A percentile compares a stretch with the other conserved stretches of the same genome.
Evolutionary conservation across 2,113 vertebrate species (phyloP).

Genomic region (Platysteira castanea): DNA sequence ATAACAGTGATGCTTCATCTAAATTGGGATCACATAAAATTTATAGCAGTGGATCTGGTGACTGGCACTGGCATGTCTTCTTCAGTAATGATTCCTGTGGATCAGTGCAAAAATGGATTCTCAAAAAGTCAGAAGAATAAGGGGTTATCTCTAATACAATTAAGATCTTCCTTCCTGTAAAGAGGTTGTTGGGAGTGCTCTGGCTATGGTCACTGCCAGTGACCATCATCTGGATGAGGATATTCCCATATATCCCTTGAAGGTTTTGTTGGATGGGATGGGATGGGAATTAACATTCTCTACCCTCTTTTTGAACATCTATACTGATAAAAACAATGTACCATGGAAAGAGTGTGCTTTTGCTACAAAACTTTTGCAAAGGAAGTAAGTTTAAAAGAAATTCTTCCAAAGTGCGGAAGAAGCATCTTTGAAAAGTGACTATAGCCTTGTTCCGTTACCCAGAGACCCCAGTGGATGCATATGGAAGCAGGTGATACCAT

Average conservation of each 20-base stretch:
- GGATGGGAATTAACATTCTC: background rate
- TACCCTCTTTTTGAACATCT: background rate
- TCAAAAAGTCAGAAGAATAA: background rate
- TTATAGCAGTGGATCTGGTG: background rate
- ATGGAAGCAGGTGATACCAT: background rate
- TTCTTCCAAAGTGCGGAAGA: background rate
- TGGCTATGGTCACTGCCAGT: background rate
- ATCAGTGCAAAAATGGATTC: background rate
- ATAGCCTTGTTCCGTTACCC: background rate
- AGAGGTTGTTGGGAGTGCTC: background rate
- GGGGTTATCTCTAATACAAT: background rate
- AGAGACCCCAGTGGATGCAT: background rate
- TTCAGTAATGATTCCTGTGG: background rate
- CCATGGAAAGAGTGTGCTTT: background rate
- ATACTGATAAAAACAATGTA: background rate
- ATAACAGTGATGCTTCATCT: background rate
- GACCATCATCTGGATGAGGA: background rate
- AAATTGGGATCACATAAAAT: background rate
- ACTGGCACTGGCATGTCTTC: background rate
- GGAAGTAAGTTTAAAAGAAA: background rate
- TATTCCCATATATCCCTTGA: background rate
- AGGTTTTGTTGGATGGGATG: background rate
- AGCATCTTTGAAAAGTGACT: background rate
- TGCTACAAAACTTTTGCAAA: background rate
- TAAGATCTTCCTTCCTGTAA: background rate